These are phyloP conservation scores for Drosophila rhopaloa DNA, from an alignment of 1,140 invertebrate genomes.

Conservation along the genomic window DNA sequence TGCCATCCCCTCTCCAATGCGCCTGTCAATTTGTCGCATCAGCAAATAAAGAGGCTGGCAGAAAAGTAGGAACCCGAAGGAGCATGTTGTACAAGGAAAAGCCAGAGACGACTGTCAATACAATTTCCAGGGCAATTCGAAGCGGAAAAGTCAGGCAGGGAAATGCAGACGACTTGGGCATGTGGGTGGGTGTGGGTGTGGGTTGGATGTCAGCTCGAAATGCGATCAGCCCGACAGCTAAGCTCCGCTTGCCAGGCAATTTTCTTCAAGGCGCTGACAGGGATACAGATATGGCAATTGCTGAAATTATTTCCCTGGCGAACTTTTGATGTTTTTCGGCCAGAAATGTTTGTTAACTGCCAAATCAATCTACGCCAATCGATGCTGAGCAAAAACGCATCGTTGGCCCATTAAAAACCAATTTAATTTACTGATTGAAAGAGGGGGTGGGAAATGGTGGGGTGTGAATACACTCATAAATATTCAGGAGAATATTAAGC, in stretches of 20 bases:
- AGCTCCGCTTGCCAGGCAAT: slow-evolving; percentile 33
- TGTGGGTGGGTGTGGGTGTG: slow-evolving; percentile 4
- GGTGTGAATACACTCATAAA: slow-evolving; percentile 21
- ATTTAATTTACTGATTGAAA: slow-evolving; percentile 58
- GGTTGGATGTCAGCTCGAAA: slow-evolving; percentile 64
- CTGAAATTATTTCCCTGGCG: slow-evolving; percentile 55
- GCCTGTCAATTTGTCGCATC: slow-evolving; percentile 71
- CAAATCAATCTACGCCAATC: slow-evolving; percentile 64
- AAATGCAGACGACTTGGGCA: slow-evolving; percentile 35
- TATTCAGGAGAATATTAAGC: not conserved
- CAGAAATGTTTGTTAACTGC: slow-evolving; percentile 60
- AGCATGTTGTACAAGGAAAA: slow-evolving; percentile 15
- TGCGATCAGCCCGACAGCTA: slow-evolving; percentile 68
- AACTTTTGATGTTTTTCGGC: slow-evolving; percentile 40
- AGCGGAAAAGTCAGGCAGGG: slow-evolving; percentile 42
- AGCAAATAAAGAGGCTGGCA: slow-evolving; percentile 41
- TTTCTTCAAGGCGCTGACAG: slow-evolving; percentile 60
- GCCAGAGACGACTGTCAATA: slow-evolving; percentile 61
- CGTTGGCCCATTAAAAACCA: slow-evolving; percentile 67
- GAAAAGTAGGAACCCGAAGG: slow-evolving; percentile 14
- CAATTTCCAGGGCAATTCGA: slow-evolving; percentile 63
- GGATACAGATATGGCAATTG: slow-evolving; percentile 58
- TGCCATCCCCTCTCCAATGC: slow-evolving; percentile 32
- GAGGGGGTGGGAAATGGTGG: not conserved
- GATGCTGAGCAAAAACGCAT: slow-evolving; percentile 49